Evolutionary conservation across 2,888 invertebrate genomes (phyloP).

Genomic region (Phytoseiulus persimilis): DNA sequence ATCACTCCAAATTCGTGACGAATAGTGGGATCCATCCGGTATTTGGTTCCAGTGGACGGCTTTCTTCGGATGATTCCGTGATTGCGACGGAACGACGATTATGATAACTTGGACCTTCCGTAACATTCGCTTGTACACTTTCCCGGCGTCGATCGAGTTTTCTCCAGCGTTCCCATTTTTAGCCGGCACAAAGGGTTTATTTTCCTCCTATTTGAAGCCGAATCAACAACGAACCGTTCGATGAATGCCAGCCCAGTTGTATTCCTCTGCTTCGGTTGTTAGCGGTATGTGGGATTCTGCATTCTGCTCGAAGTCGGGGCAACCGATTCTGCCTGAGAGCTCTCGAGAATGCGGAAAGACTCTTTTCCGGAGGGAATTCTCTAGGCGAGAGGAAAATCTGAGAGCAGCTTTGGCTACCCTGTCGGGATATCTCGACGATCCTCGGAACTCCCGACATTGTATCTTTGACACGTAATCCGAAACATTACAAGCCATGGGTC

Average conservation of each 20-base stretch:
- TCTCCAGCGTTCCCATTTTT: too few relatives aligned
- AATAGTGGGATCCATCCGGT: background rate
- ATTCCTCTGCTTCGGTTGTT: background rate
- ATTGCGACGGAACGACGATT: too few relatives aligned
- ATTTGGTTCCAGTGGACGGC: background rate
- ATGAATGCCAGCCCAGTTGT: background rate
- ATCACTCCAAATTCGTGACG: background rate
- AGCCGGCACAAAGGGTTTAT: background rate
- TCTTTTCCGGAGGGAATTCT: background rate
- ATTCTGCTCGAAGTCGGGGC: background rate
- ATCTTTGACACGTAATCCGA: too few relatives aligned
- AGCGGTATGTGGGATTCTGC: background rate
- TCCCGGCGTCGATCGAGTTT: too few relatives aligned
- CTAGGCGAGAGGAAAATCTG: too few relatives aligned
- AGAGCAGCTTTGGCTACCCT: too few relatives aligned
- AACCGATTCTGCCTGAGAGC: background rate
- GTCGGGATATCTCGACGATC: too few relatives aligned
- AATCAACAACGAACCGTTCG: background rate
- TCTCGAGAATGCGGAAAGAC: background rate
- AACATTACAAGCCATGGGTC: background rate
- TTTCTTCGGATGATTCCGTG: background rate
- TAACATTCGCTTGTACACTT: too few relatives aligned
- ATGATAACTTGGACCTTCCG: too few relatives aligned
- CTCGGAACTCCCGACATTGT: too few relatives aligned
- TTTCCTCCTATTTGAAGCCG: background rate